phyloP scores from a whole-genome alignment of 2,113 vertebrate species.

The Grallaria varia region DNA sequence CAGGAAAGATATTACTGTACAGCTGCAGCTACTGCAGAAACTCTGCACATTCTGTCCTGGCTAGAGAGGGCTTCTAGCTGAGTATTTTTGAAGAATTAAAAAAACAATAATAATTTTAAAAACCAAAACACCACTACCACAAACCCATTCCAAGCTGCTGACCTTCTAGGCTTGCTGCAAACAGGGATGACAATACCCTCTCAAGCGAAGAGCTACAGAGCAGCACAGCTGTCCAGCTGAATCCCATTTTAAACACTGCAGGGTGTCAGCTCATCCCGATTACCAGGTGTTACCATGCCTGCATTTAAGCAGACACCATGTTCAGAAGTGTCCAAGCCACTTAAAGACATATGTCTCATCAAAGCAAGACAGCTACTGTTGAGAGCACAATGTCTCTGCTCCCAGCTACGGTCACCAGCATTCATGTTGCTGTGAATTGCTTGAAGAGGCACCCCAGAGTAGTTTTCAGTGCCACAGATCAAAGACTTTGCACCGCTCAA shows the following conservation, averaged over 20 bases:
- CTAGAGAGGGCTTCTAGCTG: neutral
- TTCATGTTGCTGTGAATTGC: neutral
- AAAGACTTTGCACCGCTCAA: neutral
- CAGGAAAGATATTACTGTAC: neutral
- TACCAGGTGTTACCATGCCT: accelerated
- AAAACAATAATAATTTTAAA: neutral
- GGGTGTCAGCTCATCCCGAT: neutral
- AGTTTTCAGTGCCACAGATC: neutral
- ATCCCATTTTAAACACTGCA: neutral
- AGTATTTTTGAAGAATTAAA: neutral
- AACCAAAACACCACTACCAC: accelerated
- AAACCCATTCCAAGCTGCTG: accelerated
- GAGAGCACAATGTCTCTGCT: neutral
- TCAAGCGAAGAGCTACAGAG: accelerated
- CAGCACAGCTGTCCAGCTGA: neutral
- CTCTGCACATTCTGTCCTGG: neutral
- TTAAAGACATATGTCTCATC: neutral
- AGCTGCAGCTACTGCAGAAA: neutral
- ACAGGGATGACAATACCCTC: neutral
- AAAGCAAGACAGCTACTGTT: neutral
- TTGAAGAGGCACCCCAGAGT: neutral
- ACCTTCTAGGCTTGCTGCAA: neutral
- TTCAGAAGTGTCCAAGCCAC: neutral
- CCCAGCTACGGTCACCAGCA: neutral
- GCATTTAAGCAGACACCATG: neutral